Evolutionary conservation across 2,113 vertebrate genomes (phyloP), one percentile per base, ranked within the genome.

Genomic region (Hirundichthys speculiger): DNA sequence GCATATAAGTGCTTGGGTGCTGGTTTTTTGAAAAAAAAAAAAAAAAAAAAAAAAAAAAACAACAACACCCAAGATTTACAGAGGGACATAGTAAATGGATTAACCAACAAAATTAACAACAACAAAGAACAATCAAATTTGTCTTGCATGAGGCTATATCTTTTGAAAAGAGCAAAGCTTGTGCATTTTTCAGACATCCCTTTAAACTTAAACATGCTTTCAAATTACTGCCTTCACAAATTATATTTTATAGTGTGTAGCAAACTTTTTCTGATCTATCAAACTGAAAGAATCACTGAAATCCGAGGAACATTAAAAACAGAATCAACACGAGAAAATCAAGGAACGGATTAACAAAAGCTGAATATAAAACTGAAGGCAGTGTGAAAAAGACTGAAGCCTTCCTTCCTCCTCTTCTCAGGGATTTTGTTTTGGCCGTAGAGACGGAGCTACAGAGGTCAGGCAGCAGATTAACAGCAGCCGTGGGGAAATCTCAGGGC

Each of bases 401-500:
- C 25, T 27, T 27, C n/a, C n/a, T n/a, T n/a, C n/a, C n/a, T n/a
- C n/a, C n/a, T n/a, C n/a, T 34, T 34, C 11, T 34, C 30, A 34
- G 30, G 77, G 64, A 61, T 45, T 77, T 59, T 21, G 43, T 59
- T 71, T 49, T 79, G 65, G 69, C 62, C 55, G 39, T 22, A 34
- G 60, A 46, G 1, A 65, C 19, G 51, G 51, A 45, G n/a, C 27
- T 27, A 54, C n/a, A 49, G 59, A 56, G 30, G 30, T 75, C 65
- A 73, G 74, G 30, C 30, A 34, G 74, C 67, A 73, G 55, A 71
- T 69, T 71, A 71, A 52, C 61, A 81, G 57, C 73, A 48, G 30
- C 6, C 30, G 51, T 18, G 19, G 43, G 82, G 79, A 77, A 86
- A 73, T 78, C 60, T 24, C 24, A 69, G 77, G 74, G 75, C 59